Evolutionary conservation across 2,113 vertebrate species (phyloP), one percentile per base, ranked within the genome.

Genomic region (Halichoeres trimaculatus): DNA sequence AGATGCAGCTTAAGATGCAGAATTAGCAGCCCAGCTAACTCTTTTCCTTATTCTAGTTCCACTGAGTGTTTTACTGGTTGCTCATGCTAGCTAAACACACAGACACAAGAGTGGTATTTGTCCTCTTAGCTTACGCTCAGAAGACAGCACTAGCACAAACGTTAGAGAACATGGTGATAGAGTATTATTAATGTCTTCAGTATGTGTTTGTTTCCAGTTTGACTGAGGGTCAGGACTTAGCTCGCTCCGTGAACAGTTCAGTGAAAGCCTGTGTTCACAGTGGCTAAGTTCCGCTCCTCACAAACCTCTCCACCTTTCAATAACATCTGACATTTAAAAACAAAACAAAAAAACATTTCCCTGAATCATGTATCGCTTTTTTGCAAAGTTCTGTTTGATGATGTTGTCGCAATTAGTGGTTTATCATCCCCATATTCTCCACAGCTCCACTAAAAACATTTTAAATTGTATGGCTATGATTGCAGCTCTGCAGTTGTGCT

Each of bases 241-340:
- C 93, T 94, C 78, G 85, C 92, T 95, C 89, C 83, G 95, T 95
- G 95, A 95, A 95, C 95, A 95, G 94, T 92, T 92, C 87, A 90
- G 81, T 86, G 71, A 89, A 89, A 81, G 57, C 83, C 85, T 81
- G 85, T 95, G 95, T 95, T 95, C 95, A 95, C 95, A 95, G 95
- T 95, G 95, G 94, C 95, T 95, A 95, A 95, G 95, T 95, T 95
- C 95, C 94, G 94, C 94, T 90, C 86, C 92, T 94, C 91, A 84
- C 93, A 91, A 92, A 81, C 84, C 13, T 66, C 20, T 63, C 19
- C 91, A 48, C 43, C 83, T 22, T 59, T 65, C 22, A 41, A 24
- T 14, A 3, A 6, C 51, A 34, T 2, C 54, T 59, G 16, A 76
- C 80, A 78, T 45, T 8, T 8, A 14, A 19, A 19, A n/a, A n/a